Conservation (phyloP, 2,797 vertebrate genomes). For the Vultur gryphus region DNA sequence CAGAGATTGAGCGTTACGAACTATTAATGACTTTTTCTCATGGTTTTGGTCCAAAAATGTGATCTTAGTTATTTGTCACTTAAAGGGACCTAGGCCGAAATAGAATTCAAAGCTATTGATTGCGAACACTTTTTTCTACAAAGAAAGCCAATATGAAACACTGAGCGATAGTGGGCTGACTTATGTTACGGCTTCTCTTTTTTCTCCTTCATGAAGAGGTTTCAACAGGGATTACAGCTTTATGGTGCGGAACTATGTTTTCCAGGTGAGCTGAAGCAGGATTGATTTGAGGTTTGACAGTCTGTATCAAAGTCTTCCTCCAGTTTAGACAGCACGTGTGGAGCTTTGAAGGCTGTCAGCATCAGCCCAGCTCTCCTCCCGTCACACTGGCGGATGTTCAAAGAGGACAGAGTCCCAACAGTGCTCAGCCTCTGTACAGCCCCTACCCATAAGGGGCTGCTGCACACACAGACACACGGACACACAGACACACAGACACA, state of each 20-base stretch:
- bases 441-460: not conserved
- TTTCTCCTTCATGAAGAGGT: not conserved
- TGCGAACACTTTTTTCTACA: not conserved
- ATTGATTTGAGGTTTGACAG: not conserved
- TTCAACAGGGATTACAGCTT: not conserved
- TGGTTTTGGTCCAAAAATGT: not conserved
- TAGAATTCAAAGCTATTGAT: constrained; percentile 25
- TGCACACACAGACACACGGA: accelerated
- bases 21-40: not conserved
- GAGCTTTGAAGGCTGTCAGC: not conserved
- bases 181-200: not conserved
- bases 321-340: not conserved
- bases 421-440: not conserved
- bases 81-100: not conserved
- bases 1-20: not conserved
- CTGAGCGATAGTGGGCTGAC: not conserved
- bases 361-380: not conserved
- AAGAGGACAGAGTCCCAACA: not conserved
- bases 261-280: not conserved
- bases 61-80: not conserved
- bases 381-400: not conserved
- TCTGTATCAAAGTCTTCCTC: not conserved
- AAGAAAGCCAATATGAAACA: not conserved
- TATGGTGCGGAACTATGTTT: not conserved
- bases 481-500: not conserved